phyloP scores from a whole-genome alignment of 2,888 invertebrate species.

The Athetis lepigone region DNA sequence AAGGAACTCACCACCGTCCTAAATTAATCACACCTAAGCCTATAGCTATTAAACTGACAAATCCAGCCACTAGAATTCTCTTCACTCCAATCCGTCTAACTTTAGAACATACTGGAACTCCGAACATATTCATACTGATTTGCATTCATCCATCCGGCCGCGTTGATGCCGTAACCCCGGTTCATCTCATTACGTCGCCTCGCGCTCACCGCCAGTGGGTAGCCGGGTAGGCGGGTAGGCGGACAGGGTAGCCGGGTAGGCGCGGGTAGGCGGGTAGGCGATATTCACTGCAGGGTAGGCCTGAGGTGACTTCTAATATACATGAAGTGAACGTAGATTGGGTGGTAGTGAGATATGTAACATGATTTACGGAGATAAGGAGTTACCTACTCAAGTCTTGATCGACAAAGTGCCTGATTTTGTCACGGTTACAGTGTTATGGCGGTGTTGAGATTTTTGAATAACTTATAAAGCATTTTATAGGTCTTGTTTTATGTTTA shows the following conservation, averaged over 20 bases:
- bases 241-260: conserved; percentile 12
- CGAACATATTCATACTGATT: conserved; percentile 42
- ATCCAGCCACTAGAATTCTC: conserved; percentile 1
- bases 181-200: conserved; percentile 71
- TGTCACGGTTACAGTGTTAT: neutral
- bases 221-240: conserved; percentile 1
- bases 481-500: too few relatives aligned
- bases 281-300: conserved; percentile 3
- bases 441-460: neutral
- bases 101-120: conserved; percentile 7
- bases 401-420: neutral
- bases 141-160: conserved; percentile 42
- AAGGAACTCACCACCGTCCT: too few relatives aligned
- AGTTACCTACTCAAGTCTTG: neutral
- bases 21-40: neutral
- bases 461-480: neutral
- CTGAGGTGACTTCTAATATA: conserved; percentile 38
- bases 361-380: conserved; percentile 1
- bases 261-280: conserved; percentile 19
- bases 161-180: conserved; percentile 66
- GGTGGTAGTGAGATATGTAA: conserved; percentile 1
- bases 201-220: conserved; percentile 13
- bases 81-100: conserved; percentile 4
- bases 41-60: neutral
- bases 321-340: conserved; percentile 14